A percentile compares a stretch with the other conserved stretches of the same genome.
These are phyloP conservation scores for Odontothrips loti DNA, from an alignment of 2,888 invertebrate species.

Conservation along the genomic window DNA sequence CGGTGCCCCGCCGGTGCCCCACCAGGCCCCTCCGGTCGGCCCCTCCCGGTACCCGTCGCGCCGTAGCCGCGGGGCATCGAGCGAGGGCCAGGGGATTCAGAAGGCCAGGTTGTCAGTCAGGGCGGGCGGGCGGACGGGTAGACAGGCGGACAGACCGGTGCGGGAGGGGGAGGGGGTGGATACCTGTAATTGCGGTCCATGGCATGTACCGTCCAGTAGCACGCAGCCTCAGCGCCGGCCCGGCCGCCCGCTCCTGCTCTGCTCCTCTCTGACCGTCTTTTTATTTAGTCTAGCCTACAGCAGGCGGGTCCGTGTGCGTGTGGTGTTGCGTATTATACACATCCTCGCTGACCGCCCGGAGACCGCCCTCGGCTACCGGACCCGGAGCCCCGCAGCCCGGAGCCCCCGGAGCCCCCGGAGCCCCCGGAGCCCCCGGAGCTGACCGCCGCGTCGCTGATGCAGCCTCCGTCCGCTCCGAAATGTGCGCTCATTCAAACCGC, in stretches of 20 bases:
- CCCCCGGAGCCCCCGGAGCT: too few relatives aligned
- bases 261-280: too few relatives aligned
- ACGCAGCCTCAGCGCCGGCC: not conserved
- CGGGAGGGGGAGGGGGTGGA: not conserved
- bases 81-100: not conserved
- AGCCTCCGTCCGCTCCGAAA: too few relatives aligned
- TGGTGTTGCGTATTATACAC: too few relatives aligned
- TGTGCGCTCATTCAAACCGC: too few relatives aligned
- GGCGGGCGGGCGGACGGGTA: not conserved
- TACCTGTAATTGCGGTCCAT: not conserved
- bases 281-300: constrained; percentile 10
- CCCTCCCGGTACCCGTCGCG: not conserved
- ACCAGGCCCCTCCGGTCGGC: not conserved
- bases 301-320: too few relatives aligned
- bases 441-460: too few relatives aligned
- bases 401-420: too few relatives aligned
- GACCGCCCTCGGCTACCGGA: too few relatives aligned
- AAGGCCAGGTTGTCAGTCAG: constrained; percentile 19
- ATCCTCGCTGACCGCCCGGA: too few relatives aligned
- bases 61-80: constrained; percentile 14
- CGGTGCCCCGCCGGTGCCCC: not conserved
- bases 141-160: not conserved
- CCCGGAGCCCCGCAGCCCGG: too few relatives aligned
- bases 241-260: not conserved
- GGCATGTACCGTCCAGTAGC: constrained; percentile 25